These are phyloP conservation scores for Stegastes partitus DNA, from an alignment of 2,113 vertebrate genomes.

Conservation along the genomic window DNA sequence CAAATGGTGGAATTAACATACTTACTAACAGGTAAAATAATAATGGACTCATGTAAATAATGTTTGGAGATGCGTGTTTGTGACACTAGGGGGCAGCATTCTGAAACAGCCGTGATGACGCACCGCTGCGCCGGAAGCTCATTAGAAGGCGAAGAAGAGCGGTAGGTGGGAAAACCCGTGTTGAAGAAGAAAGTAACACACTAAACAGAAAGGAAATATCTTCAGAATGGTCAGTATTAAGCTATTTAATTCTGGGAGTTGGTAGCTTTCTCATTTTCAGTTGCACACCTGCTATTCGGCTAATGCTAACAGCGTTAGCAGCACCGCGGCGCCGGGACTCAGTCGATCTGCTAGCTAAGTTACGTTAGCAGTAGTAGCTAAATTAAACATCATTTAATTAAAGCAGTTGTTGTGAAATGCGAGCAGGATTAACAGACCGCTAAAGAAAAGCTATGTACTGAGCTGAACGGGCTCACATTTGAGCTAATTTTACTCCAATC, in stretches of 20 bases:
- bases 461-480: not conserved
- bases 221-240: constrained; percentile 64
- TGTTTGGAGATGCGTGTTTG: not conserved
- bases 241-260: accelerated
- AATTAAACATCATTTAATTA: not conserved
- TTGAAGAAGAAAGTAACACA: not conserved
- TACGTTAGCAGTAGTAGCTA: constrained; percentile 18
- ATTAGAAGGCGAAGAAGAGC: constrained; percentile 11
- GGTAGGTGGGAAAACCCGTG: constrained; percentile 25
- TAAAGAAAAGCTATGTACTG: not conserved
- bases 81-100: constrained; percentile 49
- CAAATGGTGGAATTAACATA: too few relatives aligned
- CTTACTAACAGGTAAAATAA: too few relatives aligned
- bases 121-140: not conserved
- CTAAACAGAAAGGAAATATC: not conserved
- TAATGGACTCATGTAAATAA: not conserved
- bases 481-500: not conserved
- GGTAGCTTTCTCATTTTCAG: accelerated
- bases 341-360: not conserved
- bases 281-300: accelerated
- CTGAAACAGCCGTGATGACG: not conserved
- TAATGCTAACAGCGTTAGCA: not conserved
- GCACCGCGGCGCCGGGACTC: too few relatives aligned
- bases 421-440: accelerated
- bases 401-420: not conserved